Base-by-base conservation (phyloP, 2,888 invertebrate species). In the Chironomus tentans region DNA sequence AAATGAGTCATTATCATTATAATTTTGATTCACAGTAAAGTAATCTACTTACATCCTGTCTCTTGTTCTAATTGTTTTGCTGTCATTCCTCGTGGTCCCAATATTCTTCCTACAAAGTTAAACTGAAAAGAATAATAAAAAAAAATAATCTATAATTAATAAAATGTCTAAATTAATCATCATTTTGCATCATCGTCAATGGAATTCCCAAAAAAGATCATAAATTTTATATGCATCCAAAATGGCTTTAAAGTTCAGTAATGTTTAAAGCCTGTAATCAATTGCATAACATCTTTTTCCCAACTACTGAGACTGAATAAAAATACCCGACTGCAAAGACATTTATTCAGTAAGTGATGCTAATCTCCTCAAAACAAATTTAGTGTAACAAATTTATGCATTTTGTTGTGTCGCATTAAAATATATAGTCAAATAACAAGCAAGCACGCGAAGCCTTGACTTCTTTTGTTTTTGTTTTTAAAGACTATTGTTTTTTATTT, bases 41-140 rank as follows among this genome's bases (percentile, higher is more conserved):
- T n/a, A n/a, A 38, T 56, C 7, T 15, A 56, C 56, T 56, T 56
- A 87, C 99, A 99, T 81, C 98, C 98, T 81, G 99, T 99, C 88
- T 98, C 98, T 87, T 98, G 97, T 87, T 99, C 99, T 85, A 99
- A 87, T 88, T 99, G 98, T 87, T 99, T 99, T 76, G 99, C 98
- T 79, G 99, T 99, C 98, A 99, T 99, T 80, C 99, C 99, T 81
- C 99, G 90, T 79, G 99, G 99, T 75, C 99, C 99, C 83, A 99
- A 88, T 87, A 99, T 99, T 87, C 99, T 91, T 82, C 99, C 99
- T 82, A 99, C 99, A 86, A 99, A 99, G 88, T 99, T 99, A 87
- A 98, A 99, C 98, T 99, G 91, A 78, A 94, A 92, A 80, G 79
- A 82, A 82, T 81, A 80, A 81, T 81, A 82, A 79, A 78, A 77